Evolutionary conservation across 2,113 vertebrate genomes (phyloP).

Genomic region (Mirza zaza): DNA sequence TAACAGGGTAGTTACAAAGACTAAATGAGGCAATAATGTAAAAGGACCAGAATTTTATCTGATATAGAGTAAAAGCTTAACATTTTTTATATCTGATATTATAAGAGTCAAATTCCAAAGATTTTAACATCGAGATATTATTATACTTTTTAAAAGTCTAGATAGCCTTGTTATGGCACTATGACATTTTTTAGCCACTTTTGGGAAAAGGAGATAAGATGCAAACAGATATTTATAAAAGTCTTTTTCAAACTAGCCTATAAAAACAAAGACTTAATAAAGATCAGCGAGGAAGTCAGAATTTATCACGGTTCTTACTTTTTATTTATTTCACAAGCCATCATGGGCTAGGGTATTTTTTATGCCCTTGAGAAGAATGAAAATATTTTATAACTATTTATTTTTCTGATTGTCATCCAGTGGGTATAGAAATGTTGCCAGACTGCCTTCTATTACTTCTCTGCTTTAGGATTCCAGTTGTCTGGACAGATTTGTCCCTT

Average conservation of each 20-base stretch:
- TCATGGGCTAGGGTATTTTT: constrained; percentile 35
- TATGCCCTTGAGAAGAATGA: constrained; percentile 63
- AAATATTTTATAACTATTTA: constrained; percentile 76
- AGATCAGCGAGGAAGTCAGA: constrained; percentile 48
- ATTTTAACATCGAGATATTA: background rate
- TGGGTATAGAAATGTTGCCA: constrained; percentile 56
- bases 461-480: constrained; percentile 54
- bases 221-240: constrained; percentile 58
- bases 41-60: constrained; percentile 1
- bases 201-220: background rate
- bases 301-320: constrained; percentile 45
- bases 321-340: constrained; percentile 52
- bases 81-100: background rate
- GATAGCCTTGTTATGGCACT: background rate
- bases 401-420: constrained; percentile 67
- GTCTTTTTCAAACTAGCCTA: constrained; percentile 38
- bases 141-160: background rate
- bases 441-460: constrained; percentile 51
- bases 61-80: background rate
- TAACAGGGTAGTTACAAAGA: background rate
- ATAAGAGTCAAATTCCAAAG: background rate
- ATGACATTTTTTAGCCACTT: constrained; percentile 31
- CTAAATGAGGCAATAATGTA: background rate
- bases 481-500: constrained; percentile 59
- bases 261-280: constrained; percentile 53